phyloP scores from a whole-genome alignment of 2,797 vertebrate species.

The Thalassophryne amazonica region DNA sequence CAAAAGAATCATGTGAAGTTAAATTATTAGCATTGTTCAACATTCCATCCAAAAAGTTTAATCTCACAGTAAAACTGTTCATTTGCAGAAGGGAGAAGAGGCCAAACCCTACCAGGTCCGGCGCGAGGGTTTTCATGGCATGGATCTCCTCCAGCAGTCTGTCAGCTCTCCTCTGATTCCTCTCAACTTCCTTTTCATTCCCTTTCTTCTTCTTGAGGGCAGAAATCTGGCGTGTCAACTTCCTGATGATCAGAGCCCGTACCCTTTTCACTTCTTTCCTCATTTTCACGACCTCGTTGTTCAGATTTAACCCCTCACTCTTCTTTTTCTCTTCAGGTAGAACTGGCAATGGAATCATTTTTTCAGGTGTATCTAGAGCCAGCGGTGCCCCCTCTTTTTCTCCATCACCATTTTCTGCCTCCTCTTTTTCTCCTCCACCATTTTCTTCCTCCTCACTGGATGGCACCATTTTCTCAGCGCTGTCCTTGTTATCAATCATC shows the following conservation, averaged over 20 bases:
- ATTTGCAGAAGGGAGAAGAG: not conserved
- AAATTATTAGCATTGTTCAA: too few relatives aligned
- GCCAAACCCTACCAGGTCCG: constrained; percentile 74
- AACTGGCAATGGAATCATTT: not conserved
- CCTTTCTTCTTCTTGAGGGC: constrained; percentile 90
- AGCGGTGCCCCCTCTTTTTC: not conserved
- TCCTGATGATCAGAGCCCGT: constrained; percentile 86
- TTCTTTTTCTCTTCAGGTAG: constrained; percentile 34
- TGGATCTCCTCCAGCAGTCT: constrained; percentile 91
- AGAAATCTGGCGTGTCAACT: constrained; percentile 82
- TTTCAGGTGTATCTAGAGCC: not conserved
- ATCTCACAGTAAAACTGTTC: too few relatives aligned
- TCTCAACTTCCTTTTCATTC: constrained; percentile 79
- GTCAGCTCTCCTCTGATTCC: constrained; percentile 84
- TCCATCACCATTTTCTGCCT: constrained; percentile 51
- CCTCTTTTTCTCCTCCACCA: constrained; percentile 75
- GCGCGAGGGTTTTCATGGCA: constrained; percentile 81
- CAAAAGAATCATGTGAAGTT: too few relatives aligned
- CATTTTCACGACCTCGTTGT: constrained; percentile 92
- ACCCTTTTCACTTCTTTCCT: constrained; percentile 93
- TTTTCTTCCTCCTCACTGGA: constrained; percentile 9
- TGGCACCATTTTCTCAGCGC: constrained; percentile 11
- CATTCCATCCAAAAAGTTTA: too few relatives aligned
- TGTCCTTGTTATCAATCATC: constrained; percentile 24
- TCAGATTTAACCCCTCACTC: constrained; percentile 66